These are phyloP conservation scores for Melospiza melodia DNA, from an alignment of 2,113 vertebrate genomes.

Conservation along the genomic window DNA sequence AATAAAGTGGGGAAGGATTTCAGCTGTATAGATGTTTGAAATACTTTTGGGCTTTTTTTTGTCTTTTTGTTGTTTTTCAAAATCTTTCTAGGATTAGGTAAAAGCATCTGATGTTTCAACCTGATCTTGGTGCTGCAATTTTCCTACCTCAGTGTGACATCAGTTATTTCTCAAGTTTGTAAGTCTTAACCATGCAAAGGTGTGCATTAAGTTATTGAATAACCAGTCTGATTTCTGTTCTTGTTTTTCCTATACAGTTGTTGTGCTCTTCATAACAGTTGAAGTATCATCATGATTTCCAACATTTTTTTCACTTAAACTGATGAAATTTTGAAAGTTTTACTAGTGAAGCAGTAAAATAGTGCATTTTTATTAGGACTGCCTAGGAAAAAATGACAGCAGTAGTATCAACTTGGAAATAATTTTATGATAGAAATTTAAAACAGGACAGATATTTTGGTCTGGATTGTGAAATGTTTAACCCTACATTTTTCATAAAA, in stretches of 20 bases:
- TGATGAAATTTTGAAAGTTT: neutral
- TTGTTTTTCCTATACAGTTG: neutral
- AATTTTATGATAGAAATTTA: neutral
- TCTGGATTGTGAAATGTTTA: neutral
- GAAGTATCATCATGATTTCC: neutral
- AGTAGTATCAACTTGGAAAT: neutral
- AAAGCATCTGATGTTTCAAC: neutral
- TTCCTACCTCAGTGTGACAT: neutral
- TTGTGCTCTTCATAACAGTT: neutral
- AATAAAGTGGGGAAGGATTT: neutral
- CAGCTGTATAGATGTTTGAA: neutral
- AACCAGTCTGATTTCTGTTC: neutral
- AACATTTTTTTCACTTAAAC: neutral
- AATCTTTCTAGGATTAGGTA: neutral
- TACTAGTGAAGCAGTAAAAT: neutral
- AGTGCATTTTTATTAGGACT: neutral
- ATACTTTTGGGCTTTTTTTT: neutral
- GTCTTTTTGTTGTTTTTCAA: neutral
- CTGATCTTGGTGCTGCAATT: neutral
- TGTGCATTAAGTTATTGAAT: neutral
- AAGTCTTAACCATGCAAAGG: neutral
- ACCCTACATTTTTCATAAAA: neutral
- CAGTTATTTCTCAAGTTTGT: neutral
- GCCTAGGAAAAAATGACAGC: neutral
- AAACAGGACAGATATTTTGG: neutral